Evolutionary conservation across 2,888 invertebrate species (phyloP).

Genomic region (Parnassius mnemosyne): DNA sequence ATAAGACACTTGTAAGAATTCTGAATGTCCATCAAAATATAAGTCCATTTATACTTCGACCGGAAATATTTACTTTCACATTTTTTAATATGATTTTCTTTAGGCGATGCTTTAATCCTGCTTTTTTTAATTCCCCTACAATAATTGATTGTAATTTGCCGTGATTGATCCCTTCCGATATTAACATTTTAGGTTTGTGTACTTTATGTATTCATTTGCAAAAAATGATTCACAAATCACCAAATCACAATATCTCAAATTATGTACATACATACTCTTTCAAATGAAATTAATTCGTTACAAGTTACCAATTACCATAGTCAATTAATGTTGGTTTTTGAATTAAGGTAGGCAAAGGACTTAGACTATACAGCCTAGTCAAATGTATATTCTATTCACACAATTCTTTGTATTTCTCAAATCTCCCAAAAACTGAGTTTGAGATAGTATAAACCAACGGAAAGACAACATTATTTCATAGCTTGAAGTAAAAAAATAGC

Average conservation of each 20-base stretch:
- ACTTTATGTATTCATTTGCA: conserved; percentile 37
- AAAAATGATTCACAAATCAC: conserved; percentile 27
- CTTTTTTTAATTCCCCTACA: conserved; percentile 83
- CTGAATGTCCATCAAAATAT: background rate
- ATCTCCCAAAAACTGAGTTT: too few relatives aligned
- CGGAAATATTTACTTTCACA: conserved; percentile 65
- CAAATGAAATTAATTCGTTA: conserved; percentile 32
- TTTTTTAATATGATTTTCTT: conserved; percentile 83
- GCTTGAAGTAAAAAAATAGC: too few relatives aligned
- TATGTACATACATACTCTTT: conserved; percentile 27
- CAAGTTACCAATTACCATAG: conserved; percentile 25
- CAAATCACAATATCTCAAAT: conserved; percentile 1
- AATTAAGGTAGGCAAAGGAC: too few relatives aligned
- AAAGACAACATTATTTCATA: too few relatives aligned
- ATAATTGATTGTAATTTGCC: conserved; percentile 78
- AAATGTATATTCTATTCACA: too few relatives aligned
- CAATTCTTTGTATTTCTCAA: too few relatives aligned
- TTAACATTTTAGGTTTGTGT: conserved; percentile 59
- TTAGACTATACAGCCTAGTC: too few relatives aligned
- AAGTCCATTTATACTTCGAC: background rate
- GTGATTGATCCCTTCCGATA: conserved; percentile 75
- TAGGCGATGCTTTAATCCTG: conserved; percentile 85
- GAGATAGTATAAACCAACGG: too few relatives aligned
- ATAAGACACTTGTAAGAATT: conserved; percentile 2
- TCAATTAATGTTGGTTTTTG: too few relatives aligned